phyloP scores from a whole-genome alignment of 2,888 invertebrate species.

The Drosophila parthenogenetica region DNA sequence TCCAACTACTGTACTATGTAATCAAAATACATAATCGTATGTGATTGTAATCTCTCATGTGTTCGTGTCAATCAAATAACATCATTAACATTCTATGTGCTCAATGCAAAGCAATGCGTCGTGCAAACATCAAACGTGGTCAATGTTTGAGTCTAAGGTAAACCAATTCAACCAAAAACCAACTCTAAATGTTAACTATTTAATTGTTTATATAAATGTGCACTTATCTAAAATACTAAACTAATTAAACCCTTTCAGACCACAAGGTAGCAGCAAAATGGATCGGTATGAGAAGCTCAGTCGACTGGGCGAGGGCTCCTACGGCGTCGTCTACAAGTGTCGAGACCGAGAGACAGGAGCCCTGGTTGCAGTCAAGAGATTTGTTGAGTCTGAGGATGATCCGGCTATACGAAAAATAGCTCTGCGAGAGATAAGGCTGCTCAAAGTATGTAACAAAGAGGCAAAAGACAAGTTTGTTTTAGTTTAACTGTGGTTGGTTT shows the following conservation, averaged over 20 bases:
- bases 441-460: slow-evolving; percentile 89
- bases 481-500: too few relatives aligned
- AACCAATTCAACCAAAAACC: slow-evolving; percentile 37
- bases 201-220: background rate
- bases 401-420: slow-evolving; percentile 98
- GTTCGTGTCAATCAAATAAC: slow-evolving; percentile 71
- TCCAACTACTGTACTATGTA: slow-evolving; percentile 11
- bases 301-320: slow-evolving; percentile 93
- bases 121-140: slow-evolving; percentile 82
- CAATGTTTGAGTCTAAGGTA: slow-evolving; percentile 83
- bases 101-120: slow-evolving; percentile 82
- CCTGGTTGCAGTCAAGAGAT: slow-evolving; percentile 98
- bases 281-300: slow-evolving; percentile 97
- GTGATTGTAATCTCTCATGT: slow-evolving; percentile 60
- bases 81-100: slow-evolving; percentile 69
- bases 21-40: slow-evolving; percentile 19
- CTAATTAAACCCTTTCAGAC: slow-evolving; percentile 86
- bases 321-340: slow-evolving; percentile 95
- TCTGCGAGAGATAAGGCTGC: slow-evolving; percentile 95
- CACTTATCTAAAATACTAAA: background rate
- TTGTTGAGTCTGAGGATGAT: slow-evolving; percentile 98
- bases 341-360: slow-evolving; percentile 97
- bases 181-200: background rate
- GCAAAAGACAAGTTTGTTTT: too few relatives aligned
- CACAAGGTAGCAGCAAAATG: slow-evolving; percentile 94